phyloP scores from a whole-genome alignment of 2,888 invertebrate genomes.

The Drosophila barbarae region DNA sequence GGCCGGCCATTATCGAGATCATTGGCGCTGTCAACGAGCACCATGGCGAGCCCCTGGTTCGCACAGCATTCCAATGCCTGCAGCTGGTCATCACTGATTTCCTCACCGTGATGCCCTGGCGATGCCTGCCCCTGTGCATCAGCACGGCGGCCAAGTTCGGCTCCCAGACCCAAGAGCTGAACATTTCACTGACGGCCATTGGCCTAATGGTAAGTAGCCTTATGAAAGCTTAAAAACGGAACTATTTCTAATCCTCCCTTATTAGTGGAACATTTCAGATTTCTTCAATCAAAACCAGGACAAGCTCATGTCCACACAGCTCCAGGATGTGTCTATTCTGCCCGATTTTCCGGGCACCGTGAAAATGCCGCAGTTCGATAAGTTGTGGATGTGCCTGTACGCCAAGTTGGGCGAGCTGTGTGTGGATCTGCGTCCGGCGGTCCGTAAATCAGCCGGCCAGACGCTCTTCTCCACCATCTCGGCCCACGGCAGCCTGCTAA shows the following conservation, averaged over 20 bases:
- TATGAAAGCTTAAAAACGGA: constrained; percentile 82
- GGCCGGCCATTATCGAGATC: constrained; percentile 96
- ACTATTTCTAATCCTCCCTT: neutral
- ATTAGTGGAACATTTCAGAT: constrained; percentile 97
- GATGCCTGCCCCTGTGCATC: constrained; percentile 93
- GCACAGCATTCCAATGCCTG: constrained; percentile 96
- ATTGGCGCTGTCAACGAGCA: constrained; percentile 97
- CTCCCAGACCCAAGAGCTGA: constrained; percentile 96
- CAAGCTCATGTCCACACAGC: constrained; percentile 87
- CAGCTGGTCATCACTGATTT: constrained; percentile 97
- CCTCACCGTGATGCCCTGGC: constrained; percentile 93
- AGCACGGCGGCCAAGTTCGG: constrained; percentile 97
- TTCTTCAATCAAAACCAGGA: constrained; percentile 97
- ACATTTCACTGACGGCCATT: constrained; percentile 97
- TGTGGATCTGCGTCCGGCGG: constrained; percentile 96
- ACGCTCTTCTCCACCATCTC: constrained; percentile 98
- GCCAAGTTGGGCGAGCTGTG: constrained; percentile 92
- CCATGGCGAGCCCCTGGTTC: constrained; percentile 94
- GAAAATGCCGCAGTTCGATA: constrained; percentile 93
- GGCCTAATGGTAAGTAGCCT: constrained; percentile 89
- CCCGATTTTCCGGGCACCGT: constrained; percentile 91
- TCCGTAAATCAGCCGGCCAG: constrained; percentile 97
- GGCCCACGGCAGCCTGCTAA: constrained; percentile 94
- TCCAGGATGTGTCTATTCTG: constrained; percentile 87
- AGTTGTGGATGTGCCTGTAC: constrained; percentile 97